phyloP scores from a whole-genome alignment of 2,113 vertebrate genomes.

The Zosterops hypoxanthus region DNA sequence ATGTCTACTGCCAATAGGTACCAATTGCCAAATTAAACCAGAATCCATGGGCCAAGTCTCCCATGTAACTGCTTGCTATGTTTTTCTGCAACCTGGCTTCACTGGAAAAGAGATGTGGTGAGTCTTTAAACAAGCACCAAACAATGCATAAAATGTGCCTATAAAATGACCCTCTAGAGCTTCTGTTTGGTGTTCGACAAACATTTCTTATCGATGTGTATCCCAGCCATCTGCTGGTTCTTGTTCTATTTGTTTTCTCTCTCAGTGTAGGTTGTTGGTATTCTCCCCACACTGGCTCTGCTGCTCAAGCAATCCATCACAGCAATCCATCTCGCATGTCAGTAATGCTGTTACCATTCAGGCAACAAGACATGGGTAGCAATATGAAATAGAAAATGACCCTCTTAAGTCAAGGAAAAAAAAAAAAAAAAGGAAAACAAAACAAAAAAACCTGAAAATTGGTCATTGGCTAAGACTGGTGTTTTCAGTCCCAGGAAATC shows the following conservation, averaged over 20 bases:
- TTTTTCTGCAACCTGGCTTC: neutral
- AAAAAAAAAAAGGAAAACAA: too few relatives aligned
- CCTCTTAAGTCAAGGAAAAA: neutral
- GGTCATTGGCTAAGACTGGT: neutral
- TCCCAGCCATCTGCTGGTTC: neutral
- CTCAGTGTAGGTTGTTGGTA: neutral
- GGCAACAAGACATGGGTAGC: neutral
- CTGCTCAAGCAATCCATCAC: neutral
- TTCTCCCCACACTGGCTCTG: neutral
- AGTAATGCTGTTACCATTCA: neutral
- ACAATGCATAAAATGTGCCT: neutral
- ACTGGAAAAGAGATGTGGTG: neutral
- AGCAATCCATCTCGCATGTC: neutral
- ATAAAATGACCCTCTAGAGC: neutral
- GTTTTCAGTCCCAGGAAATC: neutral
- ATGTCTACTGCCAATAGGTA: neutral
- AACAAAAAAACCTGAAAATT: neutral
- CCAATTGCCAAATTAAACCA: neutral
- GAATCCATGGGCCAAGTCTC: neutral
- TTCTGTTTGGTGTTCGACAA: neutral
- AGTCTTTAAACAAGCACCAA: neutral
- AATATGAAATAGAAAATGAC: neutral
- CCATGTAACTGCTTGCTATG: neutral
- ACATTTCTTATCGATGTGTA: neutral
- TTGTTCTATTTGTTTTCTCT: neutral